Base-by-base conservation (phyloP, 2,113 vertebrate genomes). In the Isurus oxyrinchus region DNA sequence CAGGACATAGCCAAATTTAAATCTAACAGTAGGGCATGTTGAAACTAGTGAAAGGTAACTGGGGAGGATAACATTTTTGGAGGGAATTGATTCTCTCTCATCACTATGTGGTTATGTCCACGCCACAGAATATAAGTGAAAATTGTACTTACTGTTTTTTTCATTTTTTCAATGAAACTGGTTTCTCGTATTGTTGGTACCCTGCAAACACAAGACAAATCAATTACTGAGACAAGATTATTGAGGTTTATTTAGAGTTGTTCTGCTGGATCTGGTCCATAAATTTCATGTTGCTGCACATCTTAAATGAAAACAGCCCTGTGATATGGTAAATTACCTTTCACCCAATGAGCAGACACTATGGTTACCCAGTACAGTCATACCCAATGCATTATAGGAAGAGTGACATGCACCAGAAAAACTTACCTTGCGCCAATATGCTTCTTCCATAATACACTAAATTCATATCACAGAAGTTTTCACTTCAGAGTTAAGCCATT, bases 81-180 rank as follows among this genome's bases (percentile, higher is more conserved):
- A 95, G 55, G 49, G 35, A 31, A 27, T 81, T 31, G 31, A 67
- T 16, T 19, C 16, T 19, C 84, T 31, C 35, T 35, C 13, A 86
- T 35, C 10, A 59, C 35, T 4, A 55, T 35, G 11, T 57, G 59
- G 8, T 59, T 59, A 14, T 25, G 27, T 40, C 55, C 40, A 40
- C 44, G 8, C 21, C 61, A 91, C 49, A 57, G 5, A 53, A 49
- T 88, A 61, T 67, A 66, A 8, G 55, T 31, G 44, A 57, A 44
- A 61, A 96, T 76, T 35, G 40, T 40, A 97, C 99, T 98, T 97
- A 99, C 99, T 35, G 98, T 99, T 98, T 99, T 99, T 97, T 99
- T 99, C 99, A 99, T 99, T 97, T 99, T 99, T 97, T 99, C 99
- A 59, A 99, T 98, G 96, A 99, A 99, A 98, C 98, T 99, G 84